These are phyloP conservation scores for Drosophila miranda DNA, from an alignment of 1,140 invertebrate species.

Conservation along the genomic window DNA sequence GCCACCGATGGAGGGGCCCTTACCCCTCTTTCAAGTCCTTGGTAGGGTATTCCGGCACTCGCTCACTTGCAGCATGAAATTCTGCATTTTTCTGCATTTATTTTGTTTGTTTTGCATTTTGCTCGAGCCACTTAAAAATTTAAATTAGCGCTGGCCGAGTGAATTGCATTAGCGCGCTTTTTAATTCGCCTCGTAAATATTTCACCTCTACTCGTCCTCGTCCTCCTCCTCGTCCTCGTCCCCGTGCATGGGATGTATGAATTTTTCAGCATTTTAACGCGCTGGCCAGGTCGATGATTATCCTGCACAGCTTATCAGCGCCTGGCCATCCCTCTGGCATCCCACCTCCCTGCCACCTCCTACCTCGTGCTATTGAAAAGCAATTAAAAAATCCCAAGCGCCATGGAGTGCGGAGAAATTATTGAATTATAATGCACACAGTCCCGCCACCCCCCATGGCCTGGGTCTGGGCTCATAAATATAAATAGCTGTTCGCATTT, in stretches of 20 bases:
- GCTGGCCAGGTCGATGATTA: conserved; percentile 60
- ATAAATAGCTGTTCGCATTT: conserved; percentile 70
- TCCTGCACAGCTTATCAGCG: conserved; percentile 66
- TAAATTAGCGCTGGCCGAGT: conserved; percentile 59
- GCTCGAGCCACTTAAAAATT: conserved; percentile 67
- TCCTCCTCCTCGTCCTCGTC: too few relatives aligned
- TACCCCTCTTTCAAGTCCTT: too few relatives aligned
- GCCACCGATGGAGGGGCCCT: too few relatives aligned
- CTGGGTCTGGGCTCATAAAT: conserved; percentile 61
- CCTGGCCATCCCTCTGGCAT: conserved; percentile 26
- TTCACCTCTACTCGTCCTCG: conserved; percentile 26
- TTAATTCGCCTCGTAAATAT: conserved; percentile 72
- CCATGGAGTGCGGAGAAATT: conserved; percentile 60
- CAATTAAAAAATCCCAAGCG: conserved; percentile 74
- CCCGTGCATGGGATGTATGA: conserved; percentile 16
- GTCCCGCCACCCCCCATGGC: too few relatives aligned
- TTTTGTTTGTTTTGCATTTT: conserved; percentile 23
- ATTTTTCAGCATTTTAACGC: conserved; percentile 74
- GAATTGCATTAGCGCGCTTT: conserved; percentile 68
- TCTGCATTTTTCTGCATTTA: conserved; percentile 1
- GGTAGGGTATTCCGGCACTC: not conserved
- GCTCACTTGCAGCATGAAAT: not conserved
- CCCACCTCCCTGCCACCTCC: not conserved
- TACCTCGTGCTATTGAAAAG: conserved; percentile 70
- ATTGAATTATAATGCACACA: conserved; percentile 76